Conservation (phyloP, 1,140 invertebrate species). For the Drosophila punjabiensis region DNA sequence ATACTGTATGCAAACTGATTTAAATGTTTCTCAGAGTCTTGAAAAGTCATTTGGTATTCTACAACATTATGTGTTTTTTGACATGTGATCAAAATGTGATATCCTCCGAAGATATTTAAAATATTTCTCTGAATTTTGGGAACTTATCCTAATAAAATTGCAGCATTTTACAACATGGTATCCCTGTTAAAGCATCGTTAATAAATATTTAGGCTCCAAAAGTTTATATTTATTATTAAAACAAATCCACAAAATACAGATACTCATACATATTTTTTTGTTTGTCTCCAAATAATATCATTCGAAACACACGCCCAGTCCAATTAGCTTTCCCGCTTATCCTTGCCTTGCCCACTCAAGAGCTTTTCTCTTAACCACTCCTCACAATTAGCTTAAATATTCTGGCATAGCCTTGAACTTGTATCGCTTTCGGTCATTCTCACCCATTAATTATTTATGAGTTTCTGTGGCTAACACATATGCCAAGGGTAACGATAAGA, state of each 20-base stretch:
- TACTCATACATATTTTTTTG: not conserved
- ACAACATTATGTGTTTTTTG: too few species aligned
- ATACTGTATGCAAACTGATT: not conserved
- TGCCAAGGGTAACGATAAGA: slow-evolving; percentile 51
- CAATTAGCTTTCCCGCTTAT: slow-evolving; percentile 14
- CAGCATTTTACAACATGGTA: not conserved
- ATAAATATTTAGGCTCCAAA: not conserved
- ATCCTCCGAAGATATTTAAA: not conserved
- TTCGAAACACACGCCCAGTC: not conserved
- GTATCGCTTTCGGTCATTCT: slow-evolving; percentile 23
- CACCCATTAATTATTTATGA: slow-evolving; percentile 60
- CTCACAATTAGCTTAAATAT: slow-evolving; percentile 19
- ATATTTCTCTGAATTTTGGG: not conserved
- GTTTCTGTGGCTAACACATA: slow-evolving; percentile 39
- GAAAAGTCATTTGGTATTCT: not conserved
- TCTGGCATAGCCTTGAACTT: slow-evolving; percentile 43
- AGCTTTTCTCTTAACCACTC: not conserved
- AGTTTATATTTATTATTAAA: not conserved
- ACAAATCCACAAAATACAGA: not conserved
- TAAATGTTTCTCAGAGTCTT: not conserved
- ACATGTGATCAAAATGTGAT: too few species aligned
- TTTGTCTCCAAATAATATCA: slow-evolving; percentile 1
- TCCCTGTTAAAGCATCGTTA: not conserved
- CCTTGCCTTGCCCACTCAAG: not conserved
- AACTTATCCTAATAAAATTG: too few species aligned